phyloP scores from a whole-genome alignment of 2,113 vertebrate genomes.

The Gymnorhina tibicen region DNA sequence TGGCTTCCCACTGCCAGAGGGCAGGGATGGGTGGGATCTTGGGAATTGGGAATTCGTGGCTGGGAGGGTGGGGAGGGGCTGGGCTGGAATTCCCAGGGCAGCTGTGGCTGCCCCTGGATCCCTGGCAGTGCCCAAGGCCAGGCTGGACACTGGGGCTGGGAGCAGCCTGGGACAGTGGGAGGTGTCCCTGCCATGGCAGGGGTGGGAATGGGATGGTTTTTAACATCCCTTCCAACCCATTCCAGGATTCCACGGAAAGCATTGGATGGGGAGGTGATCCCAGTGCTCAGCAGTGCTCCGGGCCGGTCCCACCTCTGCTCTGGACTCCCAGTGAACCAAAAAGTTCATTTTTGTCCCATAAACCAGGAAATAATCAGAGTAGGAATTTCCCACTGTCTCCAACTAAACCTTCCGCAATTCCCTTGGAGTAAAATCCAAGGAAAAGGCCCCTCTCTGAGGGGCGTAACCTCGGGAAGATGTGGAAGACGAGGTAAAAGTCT shows the following conservation, averaged over 20 bases:
- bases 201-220: neutral
- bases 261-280: neutral
- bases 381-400: too few species aligned
- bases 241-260: too few species aligned
- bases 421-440: neutral
- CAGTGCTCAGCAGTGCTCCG: neutral
- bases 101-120: neutral
- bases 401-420: neutral
- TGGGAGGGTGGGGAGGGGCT: neutral
- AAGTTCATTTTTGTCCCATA: neutral
- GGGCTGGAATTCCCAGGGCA: neutral
- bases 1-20: neutral
- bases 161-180: neutral
- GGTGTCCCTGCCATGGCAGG: neutral
- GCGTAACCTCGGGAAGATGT: accelerated
- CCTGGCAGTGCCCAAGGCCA: neutral
- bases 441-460: neutral
- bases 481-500: neutral
- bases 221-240: neutral
- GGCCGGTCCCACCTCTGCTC: neutral
- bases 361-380: neutral
- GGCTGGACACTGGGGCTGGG: neutral
- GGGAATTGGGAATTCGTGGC: neutral
- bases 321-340: neutral
- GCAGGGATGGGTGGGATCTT: neutral